Conservation (phyloP, 2,888 invertebrate species). For the Trichogramma dendrolimi region DNA sequence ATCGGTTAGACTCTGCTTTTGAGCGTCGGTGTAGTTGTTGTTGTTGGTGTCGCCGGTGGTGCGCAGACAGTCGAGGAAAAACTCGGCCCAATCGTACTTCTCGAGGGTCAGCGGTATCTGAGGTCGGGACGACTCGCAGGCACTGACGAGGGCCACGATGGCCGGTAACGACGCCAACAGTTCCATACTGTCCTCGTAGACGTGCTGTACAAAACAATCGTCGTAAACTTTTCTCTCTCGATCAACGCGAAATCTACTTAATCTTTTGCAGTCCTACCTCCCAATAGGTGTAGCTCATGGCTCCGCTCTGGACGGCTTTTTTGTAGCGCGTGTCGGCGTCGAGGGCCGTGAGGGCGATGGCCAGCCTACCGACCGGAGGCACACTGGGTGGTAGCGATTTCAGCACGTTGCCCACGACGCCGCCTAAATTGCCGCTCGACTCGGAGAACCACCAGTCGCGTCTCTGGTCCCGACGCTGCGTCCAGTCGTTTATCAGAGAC, state of each 20-base stretch:
- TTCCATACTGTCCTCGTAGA: constrained; percentile 46
- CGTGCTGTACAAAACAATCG: constrained; percentile 32
- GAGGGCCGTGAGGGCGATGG: constrained; percentile 39
- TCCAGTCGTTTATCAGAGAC: constrained; percentile 42
- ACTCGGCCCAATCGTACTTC: constrained; percentile 42
- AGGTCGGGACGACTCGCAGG: constrained; percentile 1
- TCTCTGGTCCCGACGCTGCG: constrained; percentile 35
- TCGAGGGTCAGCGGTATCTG: constrained; percentile 11
- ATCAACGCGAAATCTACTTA: not conserved
- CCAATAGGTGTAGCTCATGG: constrained; percentile 39
- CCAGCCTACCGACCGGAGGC: constrained; percentile 37
- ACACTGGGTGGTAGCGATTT: constrained; percentile 36
- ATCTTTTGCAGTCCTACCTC: constrained; percentile 34
- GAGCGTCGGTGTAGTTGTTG: constrained; percentile 28
- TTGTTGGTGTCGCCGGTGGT: constrained; percentile 22
- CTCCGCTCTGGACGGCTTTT: constrained; percentile 27
- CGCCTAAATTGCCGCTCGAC: constrained; percentile 32
- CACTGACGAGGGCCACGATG: constrained; percentile 37
- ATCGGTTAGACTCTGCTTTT: constrained; percentile 34
- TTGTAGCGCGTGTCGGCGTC: constrained; percentile 33
- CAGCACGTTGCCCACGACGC: constrained; percentile 34
- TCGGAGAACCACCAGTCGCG: constrained; percentile 41
- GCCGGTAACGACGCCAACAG: constrained; percentile 43
- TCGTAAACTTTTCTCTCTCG: not conserved
- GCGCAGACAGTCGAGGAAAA: constrained; percentile 37